phyloP scores from a whole-genome alignment of 2,797 vertebrate genomes.

The Lacerta viridis region DNA sequence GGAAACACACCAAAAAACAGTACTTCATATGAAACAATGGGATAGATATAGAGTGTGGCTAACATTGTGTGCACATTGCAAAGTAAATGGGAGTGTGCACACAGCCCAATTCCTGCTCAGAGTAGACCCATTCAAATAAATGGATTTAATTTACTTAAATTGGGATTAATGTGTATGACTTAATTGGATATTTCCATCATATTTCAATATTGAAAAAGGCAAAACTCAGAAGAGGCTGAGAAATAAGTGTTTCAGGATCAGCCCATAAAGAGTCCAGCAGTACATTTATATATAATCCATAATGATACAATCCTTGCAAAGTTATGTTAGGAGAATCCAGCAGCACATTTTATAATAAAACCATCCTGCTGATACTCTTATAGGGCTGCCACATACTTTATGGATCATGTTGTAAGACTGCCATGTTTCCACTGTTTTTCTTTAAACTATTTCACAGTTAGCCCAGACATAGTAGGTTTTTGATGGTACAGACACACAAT shows the following conservation, averaged over 20 bases:
- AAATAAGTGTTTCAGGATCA: constrained; percentile 20
- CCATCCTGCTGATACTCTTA: background rate
- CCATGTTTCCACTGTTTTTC: constrained; percentile 1
- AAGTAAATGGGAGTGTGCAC: too few relatives aligned
- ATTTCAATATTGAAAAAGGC: background rate
- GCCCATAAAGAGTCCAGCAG: background rate
- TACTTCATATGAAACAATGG: too few relatives aligned
- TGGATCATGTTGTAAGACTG: constrained; percentile 21
- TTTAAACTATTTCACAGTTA: constrained; percentile 20
- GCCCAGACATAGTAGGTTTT: background rate
- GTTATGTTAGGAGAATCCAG: background rate
- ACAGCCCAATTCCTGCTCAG: too few relatives aligned
- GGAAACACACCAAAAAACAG: too few relatives aligned
- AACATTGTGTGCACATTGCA: too few relatives aligned
- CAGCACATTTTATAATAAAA: constrained; percentile 1
- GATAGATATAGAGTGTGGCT: too few relatives aligned
- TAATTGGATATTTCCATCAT: too few relatives aligned
- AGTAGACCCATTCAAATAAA: too few relatives aligned
- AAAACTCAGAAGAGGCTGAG: constrained; percentile 33
- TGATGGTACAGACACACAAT: background rate
- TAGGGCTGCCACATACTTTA: constrained; percentile 1
- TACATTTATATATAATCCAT: too few relatives aligned
- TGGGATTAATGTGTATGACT: too few relatives aligned
- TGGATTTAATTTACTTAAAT: too few relatives aligned
- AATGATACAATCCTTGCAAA: too few relatives aligned